Evolutionary conservation across 2,888 invertebrate species (phyloP).

Genomic region (Ormyrus rosae): DNA sequence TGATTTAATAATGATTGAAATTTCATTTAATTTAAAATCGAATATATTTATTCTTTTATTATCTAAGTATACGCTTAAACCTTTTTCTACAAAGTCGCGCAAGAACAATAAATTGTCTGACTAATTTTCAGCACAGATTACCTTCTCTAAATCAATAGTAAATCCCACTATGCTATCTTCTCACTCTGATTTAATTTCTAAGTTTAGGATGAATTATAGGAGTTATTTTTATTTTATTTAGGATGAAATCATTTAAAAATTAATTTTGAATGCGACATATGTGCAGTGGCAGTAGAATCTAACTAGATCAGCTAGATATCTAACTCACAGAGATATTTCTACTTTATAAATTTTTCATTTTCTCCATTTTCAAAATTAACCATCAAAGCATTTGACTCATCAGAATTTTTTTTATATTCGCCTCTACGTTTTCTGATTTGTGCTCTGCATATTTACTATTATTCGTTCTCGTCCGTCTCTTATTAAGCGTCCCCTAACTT

Average conservation of each 20-base stretch:
- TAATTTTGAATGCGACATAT: constrained; percentile 11
- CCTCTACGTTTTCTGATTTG: background rate
- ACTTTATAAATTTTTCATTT: background rate
- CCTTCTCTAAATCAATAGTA: no score
- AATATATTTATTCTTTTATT: background rate
- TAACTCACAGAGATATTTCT: background rate
- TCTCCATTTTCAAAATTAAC: background rate
- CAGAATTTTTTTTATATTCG: background rate
- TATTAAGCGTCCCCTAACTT: no score
- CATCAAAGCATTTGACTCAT: background rate
- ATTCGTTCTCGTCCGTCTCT: background rate
- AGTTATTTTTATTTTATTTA: no score
- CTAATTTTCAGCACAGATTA: no score
- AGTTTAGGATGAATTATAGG: no score
- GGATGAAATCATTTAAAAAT: background rate
- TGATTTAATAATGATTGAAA: background rate
- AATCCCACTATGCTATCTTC: no score
- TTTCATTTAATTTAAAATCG: background rate
- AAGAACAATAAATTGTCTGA: no score
- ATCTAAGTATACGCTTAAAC: no score
- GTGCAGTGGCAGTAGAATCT: constrained; percentile 22
- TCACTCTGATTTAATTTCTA: no score
- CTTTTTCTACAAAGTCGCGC: no score
- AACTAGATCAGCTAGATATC: background rate
- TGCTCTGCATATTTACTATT: background rate